Base-by-base conservation (phyloP, 2,888 invertebrate species). In the Erpobdella octoculata region DNA sequence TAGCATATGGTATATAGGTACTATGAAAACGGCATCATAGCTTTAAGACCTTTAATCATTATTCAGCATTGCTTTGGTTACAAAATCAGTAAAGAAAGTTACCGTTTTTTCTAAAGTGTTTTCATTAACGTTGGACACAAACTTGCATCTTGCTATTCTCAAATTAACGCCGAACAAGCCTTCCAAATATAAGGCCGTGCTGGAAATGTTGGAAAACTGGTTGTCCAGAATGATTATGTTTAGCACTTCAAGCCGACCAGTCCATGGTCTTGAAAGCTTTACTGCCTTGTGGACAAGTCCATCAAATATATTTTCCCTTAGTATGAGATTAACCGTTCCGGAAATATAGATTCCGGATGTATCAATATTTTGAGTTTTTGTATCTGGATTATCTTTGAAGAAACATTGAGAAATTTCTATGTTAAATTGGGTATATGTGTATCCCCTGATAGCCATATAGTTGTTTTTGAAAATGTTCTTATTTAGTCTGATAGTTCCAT, bases 141-240 rank as follows among this genome's bases (percentile, higher is more conserved):
- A 62, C 31, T 33, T 62, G 18, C 33, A 33, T 35, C 62, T 62
- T n/a, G n/a, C n/a, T 1, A 62, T 62, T 31, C 31, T 62, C 1
- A 35, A 6, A 33, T 62, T 35, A n/a, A 31, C 31, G n/a, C 62
- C 62, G 6, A 21, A 62, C 62, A 62, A 28, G 33, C 33, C 33
- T n/a, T 5, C 28, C 62, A 62, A 9, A 31, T n/a, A n/a, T 28
- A 62, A 8, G 33, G 68, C 25, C 18, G 48, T 35, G 18, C 48
- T 35, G 9, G 48, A 68, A 8, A 48, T 21, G 15, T 68, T 68
- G 15, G 41, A n/a, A 48, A 68, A 68, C 1, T 48, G 21, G 31
- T 68, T 68, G 5, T 48, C 68, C 48, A n/a, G 48, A 38, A 68
- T 21, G n/a, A 48, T 41, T 28, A 68, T 33, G 38, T 28, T 48